Evolutionary conservation across 2,797 vertebrate genomes (phyloP), one percentile per base, ranked within the genome.

Genomic region (Mormyrus hasselquistii): DNA sequence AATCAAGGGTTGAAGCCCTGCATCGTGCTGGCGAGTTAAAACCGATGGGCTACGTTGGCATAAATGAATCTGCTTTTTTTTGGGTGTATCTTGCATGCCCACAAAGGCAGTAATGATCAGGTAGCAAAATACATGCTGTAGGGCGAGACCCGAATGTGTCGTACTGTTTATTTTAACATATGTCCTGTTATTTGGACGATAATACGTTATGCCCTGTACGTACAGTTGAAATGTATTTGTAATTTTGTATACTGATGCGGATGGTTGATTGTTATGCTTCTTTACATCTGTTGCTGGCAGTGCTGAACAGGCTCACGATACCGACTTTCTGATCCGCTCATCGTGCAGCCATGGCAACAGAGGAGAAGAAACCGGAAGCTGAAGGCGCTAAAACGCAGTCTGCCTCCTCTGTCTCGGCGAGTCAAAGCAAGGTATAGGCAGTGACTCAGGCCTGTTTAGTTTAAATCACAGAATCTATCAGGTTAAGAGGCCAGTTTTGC

Each of bases 331-430:
- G 19, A 73, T 86, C 92, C 90, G 91, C 91, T 91, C 62, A 83
- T 65, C 94, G 91, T 91, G 95, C 91, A 93, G 92, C 94, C 94
- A 98, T 99, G 98, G 98, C 98, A 94, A 99, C 98, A n/a, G 98
- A 99, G 95, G 98, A 99, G 93, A 99, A 99, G 96, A 99, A 99
- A 93, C 97, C 97, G 82, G 98, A 99, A 95, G 97, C 98, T 0
- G 98, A 99, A 93, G 95, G 95, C 2, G 96, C 97, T 38, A 97
- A 99, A 94, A 96, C 98, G 87, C 98, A 97, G 90, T 97, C 98
- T 14, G 95, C 97, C 9, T 96, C 97, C n/a, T 97, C 98, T 7
- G 97, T 98, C 0, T 98, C 98, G 0, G 95, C 97, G 92, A 98
- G 97, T 91, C 98, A 99, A 94, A 98, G 97, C 96, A 99, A 99